phyloP scores from a whole-genome alignment of 2,797 vertebrate genomes.

The Anabas testudineus region DNA sequence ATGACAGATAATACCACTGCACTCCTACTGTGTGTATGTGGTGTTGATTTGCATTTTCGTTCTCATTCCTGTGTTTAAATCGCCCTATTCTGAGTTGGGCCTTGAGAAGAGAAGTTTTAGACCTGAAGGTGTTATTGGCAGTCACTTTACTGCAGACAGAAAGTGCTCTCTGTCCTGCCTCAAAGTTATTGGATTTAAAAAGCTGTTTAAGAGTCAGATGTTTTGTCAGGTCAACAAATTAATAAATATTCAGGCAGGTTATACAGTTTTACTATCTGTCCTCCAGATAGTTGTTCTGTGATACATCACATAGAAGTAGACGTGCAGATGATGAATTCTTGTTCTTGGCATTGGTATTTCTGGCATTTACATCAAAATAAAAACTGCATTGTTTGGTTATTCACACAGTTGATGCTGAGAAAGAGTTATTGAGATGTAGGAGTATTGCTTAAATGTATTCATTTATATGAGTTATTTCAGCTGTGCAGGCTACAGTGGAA shows the following conservation, averaged over 20 bases:
- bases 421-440: constrained; percentile 4
- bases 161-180: not conserved
- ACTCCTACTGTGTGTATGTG: constrained; percentile 25
- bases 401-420: not conserved
- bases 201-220: not conserved
- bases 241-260: constrained; percentile 14
- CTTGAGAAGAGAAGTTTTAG: constrained; percentile 19
- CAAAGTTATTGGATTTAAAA: constrained; percentile 23
- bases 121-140: constrained; percentile 1
- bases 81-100: not conserved
- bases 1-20: constrained; percentile 58
- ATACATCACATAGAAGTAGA: not conserved
- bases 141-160: constrained; percentile 3
- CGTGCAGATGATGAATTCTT: not conserved
- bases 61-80: not conserved
- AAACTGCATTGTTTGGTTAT: not conserved
- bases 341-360: not conserved
- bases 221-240: constrained; percentile 28
- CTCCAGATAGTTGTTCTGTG: not conserved
- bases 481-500: constrained; percentile 13
- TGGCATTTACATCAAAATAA: constrained; percentile 22
- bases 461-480: constrained; percentile 17
- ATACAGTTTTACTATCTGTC: not conserved
- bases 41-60: constrained; percentile 40
- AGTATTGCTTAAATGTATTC: constrained; percentile 9